A percentile compares a stretch with the other conserved stretches of the same genome.
Conservation (phyloP, 2,888 invertebrate species). For the Rhagophthalmus giganteus region DNA sequence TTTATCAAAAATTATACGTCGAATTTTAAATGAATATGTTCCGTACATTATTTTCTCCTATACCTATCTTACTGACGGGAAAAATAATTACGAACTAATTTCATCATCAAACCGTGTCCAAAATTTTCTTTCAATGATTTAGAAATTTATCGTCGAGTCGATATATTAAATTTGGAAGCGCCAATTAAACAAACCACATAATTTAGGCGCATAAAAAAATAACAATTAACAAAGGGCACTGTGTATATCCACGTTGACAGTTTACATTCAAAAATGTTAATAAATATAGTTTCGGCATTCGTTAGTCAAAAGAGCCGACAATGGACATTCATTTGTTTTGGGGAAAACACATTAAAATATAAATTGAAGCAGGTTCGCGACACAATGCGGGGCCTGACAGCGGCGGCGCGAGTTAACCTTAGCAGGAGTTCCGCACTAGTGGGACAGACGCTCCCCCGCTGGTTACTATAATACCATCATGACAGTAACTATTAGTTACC, state of each 20-base stretch:
- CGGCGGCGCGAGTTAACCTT: conserved; percentile 38
- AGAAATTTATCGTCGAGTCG: not conserved
- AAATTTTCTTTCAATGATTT: too few relatives aligned
- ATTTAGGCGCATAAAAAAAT: conserved; percentile 22
- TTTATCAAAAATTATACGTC: too few relatives aligned
- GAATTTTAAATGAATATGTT: too few relatives aligned
- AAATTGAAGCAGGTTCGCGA: conserved; percentile 55
- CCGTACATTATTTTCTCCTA: too few relatives aligned
- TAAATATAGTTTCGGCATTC: conserved; percentile 53
- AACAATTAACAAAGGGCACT: conserved; percentile 43
- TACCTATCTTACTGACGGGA: not conserved
- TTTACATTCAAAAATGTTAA: conserved; percentile 54
- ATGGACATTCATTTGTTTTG: conserved; percentile 56
- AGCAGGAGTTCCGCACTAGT: conserved; percentile 33
- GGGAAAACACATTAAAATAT: conserved; percentile 56
- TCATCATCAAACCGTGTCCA: too few relatives aligned
- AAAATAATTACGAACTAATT: too few relatives aligned
- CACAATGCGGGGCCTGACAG: conserved; percentile 53
- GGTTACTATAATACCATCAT: conserved; percentile 51
- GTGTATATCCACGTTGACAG: conserved; percentile 51
- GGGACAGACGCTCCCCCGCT: conserved; percentile 43
- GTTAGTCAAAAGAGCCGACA: conserved; percentile 53
- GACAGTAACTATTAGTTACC: conserved; percentile 56
- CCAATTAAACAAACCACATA: conserved; percentile 16
- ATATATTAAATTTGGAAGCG: not conserved